Evolutionary conservation across 2,113 vertebrate species (phyloP).

Genomic region (Clarias batrachus): DNA sequence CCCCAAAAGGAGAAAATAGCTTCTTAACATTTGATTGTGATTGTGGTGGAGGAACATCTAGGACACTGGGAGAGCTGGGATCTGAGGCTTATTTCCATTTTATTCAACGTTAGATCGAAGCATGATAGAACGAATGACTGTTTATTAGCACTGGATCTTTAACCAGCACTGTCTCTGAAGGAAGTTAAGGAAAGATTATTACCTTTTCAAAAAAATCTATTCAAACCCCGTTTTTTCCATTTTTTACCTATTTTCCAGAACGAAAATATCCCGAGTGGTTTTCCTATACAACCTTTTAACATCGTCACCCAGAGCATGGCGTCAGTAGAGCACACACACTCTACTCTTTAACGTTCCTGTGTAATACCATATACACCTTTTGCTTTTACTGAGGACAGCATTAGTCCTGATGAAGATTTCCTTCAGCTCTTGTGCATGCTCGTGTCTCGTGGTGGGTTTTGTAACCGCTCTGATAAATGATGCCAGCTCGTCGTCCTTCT

Average conservation of each 20-base stretch:
- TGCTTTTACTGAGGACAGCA: not conserved
- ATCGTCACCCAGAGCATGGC: not conserved
- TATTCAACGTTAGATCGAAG: not conserved
- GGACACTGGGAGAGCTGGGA: not conserved
- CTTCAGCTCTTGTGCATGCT: not conserved
- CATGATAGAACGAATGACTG: not conserved
- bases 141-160: not conserved
- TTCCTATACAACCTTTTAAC: not conserved
- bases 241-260: not conserved
- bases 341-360: not conserved
- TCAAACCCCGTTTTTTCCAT: not conserved
- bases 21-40: not conserved
- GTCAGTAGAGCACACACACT: no score
- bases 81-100: not conserved
- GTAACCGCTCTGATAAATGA: not conserved
- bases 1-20: not conserved
- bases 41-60: not conserved
- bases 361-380: not conserved
- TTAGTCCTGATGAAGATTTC: not conserved
- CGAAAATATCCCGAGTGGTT: not conserved
- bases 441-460: not conserved
- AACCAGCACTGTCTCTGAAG: not conserved
- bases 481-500: not conserved
- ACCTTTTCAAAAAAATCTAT: not conserved
- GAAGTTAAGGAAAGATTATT: not conserved